Base-by-base conservation (phyloP, 1,140 invertebrate species). In the Chrysomallon squamiferum region DNA sequence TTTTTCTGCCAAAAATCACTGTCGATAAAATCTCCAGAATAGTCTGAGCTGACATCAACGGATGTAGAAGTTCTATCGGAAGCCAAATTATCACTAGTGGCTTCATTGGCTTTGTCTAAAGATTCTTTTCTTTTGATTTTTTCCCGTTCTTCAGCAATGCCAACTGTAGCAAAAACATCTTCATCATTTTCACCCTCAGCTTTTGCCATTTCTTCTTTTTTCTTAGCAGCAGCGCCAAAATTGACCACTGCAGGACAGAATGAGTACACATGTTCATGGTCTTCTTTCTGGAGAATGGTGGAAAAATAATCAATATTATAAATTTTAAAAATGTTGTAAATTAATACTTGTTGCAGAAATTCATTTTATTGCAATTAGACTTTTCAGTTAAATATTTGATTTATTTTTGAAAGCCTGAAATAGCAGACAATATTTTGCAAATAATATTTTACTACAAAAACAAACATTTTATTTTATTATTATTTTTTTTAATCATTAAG, bases 241-340 rank as follows among this genome's bases (percentile, higher is more conserved):
- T 47, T 69, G 13, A 68, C 60, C 4, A 73, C 71, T 43, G 71
- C 71, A 29, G 73, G 65, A 54, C 66, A 68, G 29, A 72, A 57
- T 18, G 64, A 65, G 64, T 72, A 71, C 0, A 69, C 62, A 47
- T 74, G 69, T 20, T 71, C 68, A 59, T 68, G 62, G n/a, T 59
- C 38, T 59, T 70, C 62, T 30, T 49, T 60, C 72, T 73, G 66
- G 18, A 64, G 27, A 45, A 56, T 9, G 22, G 25, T 4, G 15
- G 45, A 47, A 3, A 3, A 2, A 2, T n/a, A 0, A 22, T 47
- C 15, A 47, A 5, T 3, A 18, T 43, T 11, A 11, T 43, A 22
- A 15, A 20, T 43, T 47, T 43, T 25, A 9, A 27, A 43, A 15
- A 33, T 29, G 20, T 0, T 25, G 91, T 90, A 7, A 92, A 92